phyloP scores from a whole-genome alignment of 2,113 vertebrate species.

The Lethenteron camtschaticum region DNA sequence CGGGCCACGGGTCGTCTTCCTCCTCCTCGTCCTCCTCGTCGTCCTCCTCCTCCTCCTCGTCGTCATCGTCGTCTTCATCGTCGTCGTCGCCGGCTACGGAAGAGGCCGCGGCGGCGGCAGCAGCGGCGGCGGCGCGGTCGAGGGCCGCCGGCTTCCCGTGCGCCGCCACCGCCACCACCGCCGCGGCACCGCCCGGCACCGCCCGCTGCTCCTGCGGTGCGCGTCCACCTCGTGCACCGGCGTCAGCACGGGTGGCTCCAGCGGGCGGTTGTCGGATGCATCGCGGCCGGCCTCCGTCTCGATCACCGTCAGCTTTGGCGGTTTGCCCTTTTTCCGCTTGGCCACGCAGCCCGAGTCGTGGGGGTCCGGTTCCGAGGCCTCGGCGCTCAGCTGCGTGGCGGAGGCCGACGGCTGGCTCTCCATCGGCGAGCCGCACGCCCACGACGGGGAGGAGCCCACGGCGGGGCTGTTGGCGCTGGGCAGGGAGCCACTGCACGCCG shows the following conservation, averaged over 20 bases:
- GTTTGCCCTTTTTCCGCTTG: neutral
- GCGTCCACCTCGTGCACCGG: slow-evolving; percentile 4
- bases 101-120: neutral
- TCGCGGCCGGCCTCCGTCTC: neutral
- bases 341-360: neutral
- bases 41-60: no score
- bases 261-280: neutral
- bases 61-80: no score
- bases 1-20: neutral
- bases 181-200: no score
- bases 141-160: slow-evolving; percentile 2
- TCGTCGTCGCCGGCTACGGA: no score
- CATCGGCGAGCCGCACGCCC: slow-evolving; percentile 6
- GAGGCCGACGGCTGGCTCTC: slow-evolving; percentile 5
- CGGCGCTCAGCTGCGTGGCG: neutral
- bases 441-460: neutral
- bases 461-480: slow-evolving; percentile 3
- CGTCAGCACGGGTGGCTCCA: slow-evolving; percentile 1
- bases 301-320: neutral
- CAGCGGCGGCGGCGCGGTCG: neutral
- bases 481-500: neutral
- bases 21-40: no score
- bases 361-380: neutral
- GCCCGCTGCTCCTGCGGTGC: neutral
- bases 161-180: neutral